Percentiles rank a stretch among this genome's conserved stretches.
phyloP scores from a whole-genome alignment of 2,797 vertebrate species.

The Danio choprae region DNA sequence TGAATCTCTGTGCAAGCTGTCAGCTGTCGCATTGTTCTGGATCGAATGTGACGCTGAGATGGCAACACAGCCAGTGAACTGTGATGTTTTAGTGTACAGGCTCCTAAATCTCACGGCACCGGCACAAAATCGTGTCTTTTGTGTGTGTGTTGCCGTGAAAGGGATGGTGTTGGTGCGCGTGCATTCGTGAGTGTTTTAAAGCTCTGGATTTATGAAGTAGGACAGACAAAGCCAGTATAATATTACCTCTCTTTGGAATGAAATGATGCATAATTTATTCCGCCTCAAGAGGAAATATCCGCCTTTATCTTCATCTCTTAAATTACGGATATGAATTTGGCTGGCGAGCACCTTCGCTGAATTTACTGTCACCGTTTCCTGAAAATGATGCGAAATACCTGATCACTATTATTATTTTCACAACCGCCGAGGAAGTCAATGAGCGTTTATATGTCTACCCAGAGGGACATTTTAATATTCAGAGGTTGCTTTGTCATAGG shows the following conservation, averaged over 20 bases:
- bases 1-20: constrained; percentile 90
- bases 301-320: constrained; percentile 33
- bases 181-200: constrained; percentile 46
- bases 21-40: constrained; percentile 89
- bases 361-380: constrained; percentile 41
- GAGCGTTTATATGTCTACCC: constrained; percentile 15
- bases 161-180: constrained; percentile 37
- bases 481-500: constrained; percentile 6
- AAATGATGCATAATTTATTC: constrained; percentile 52
- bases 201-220: constrained; percentile 52
- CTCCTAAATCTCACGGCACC: constrained; percentile 66
- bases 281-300: constrained; percentile 48
- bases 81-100: constrained; percentile 80
- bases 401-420: constrained; percentile 33
- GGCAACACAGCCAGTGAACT: constrained; percentile 82
- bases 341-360: constrained; percentile 28
- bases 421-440: constrained; percentile 26
- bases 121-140: constrained; percentile 50
- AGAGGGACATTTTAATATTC: background rate
- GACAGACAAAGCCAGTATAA: constrained; percentile 42
- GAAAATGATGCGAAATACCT: background rate
- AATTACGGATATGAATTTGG: constrained; percentile 43
- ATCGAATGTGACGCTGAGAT: constrained; percentile 82
- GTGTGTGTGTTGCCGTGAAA: constrained; percentile 39
- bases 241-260: constrained; percentile 56